These are phyloP conservation scores for Sipha flava DNA, from an alignment of 1,140 invertebrate species.

Conservation along the genomic window DNA sequence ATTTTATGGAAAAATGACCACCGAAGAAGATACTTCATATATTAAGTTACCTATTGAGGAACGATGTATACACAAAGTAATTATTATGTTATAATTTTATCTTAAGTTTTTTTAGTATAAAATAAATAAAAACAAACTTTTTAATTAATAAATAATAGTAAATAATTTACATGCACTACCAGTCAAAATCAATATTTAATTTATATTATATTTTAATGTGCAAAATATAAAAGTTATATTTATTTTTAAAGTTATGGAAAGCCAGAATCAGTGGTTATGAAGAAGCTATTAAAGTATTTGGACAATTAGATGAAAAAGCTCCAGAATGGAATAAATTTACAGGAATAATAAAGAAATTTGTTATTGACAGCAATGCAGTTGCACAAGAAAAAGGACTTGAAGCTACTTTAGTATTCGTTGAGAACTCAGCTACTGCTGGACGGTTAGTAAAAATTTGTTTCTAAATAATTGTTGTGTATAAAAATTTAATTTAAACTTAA, in stretches of 20 bases:
- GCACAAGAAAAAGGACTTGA: conserved; percentile 95
- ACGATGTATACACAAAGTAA: conserved; percentile 77
- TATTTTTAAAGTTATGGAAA: conserved; percentile 67
- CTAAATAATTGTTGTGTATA: too few relatives aligned
- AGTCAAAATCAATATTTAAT: neutral
- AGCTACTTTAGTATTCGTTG: conserved; percentile 77
- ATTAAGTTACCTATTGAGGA: conserved; percentile 86
- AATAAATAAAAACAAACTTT: too few relatives aligned
- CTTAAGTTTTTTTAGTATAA: too few relatives aligned
- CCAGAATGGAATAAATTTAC: conserved; percentile 87
- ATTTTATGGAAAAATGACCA: conserved; percentile 2
- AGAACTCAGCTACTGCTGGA: conserved; percentile 76
- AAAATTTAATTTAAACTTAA: neutral
- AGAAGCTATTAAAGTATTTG: conserved; percentile 81
- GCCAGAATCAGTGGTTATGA: conserved; percentile 88
- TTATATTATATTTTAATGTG: neutral
- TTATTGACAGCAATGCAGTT: conserved; percentile 85
- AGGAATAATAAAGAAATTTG: conserved; percentile 91
- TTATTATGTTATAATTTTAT: too few relatives aligned
- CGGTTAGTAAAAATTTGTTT: conserved; percentile 49
- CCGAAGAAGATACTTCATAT: conserved; percentile 81
- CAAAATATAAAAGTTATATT: neutral
- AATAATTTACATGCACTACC: too few relatives aligned
- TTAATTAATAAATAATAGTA: too few relatives aligned
- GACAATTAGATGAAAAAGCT: conserved; percentile 81